Evolutionary conservation across 1,140 invertebrate genomes (phyloP), one percentile per base, ranked within the genome.

Genomic region (Megalopta genalis): DNA sequence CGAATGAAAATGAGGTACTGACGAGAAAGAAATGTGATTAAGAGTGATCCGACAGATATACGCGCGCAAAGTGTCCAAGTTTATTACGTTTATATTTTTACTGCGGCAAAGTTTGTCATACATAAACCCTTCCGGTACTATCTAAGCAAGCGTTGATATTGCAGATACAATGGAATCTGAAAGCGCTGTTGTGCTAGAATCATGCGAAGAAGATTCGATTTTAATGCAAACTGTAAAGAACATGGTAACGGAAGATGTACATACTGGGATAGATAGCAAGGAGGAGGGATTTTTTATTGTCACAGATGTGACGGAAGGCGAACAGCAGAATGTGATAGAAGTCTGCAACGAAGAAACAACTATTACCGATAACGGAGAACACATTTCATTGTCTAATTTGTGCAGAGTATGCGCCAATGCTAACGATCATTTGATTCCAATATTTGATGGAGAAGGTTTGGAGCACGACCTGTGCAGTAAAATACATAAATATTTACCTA

Each of bases 401-500:
- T 95, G 95, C 83, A 90, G 95, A 74, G 89, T 93, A 49, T 95
- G 95, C 88, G 94, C 94, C 23, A 92, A 91, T 32, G 77, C 88
- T 9, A 93, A 90, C 73, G 90, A 93, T 25, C 89, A 93, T 82
- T 82, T 94, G 14, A 92, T 95, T 32, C 93, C 94, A 16, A 94
- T 95, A 81, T 95, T 94, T 81, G 83, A 91, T 42, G 94, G 91
- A 3, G 94, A 95, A 86, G 94, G 94, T 6, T 62, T 92, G 16
- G 92, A 94, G 76, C 93, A 94, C 75, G 90, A 94, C 64, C 75
- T 95, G 37, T 88, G 90, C 71, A 90, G 88, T 18, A 95, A 95
- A 92, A 95, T 95, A 84, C 90, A 94, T 70, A 93, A 92, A 78
- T 93, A 95, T 90, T 86, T 95, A 74, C 94, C 95, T 10, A 94